These are phyloP conservation scores for Nemopilema nomurai DNA, from an alignment of 30 jellyfish, hydroid and myxozoan species.

Conservation along the genomic window DNA sequence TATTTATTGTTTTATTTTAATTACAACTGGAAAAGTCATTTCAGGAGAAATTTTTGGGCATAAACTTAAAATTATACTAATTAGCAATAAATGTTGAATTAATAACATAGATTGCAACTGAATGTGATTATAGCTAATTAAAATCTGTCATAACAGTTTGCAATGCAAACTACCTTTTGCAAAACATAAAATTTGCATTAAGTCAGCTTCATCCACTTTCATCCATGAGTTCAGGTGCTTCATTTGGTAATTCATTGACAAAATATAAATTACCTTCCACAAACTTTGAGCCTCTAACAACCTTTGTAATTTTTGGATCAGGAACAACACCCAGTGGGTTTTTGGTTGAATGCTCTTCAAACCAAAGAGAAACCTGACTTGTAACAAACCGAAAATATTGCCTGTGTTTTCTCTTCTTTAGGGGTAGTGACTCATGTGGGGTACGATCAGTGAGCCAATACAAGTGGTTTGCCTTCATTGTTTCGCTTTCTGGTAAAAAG, in stretches of 20 bases:
- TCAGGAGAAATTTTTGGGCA: too few species aligned
- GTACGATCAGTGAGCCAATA: constrained; percentile 88
- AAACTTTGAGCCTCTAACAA: constrained; percentile 80
- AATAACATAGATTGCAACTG: too few species aligned
- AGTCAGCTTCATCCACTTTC: not conserved
- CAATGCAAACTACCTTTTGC: not conserved
- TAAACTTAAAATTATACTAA: too few species aligned
- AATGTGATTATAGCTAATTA: too few species aligned
- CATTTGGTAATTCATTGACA: not conserved
- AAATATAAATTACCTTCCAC: constrained; percentile 29
- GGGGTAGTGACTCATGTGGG: constrained; percentile 81
- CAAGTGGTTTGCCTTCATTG: constrained; percentile 41
- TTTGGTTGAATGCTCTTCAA: constrained; percentile 80
- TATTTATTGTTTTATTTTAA: too few species aligned
- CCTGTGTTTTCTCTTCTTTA: constrained; percentile 42
- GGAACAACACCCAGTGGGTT: constrained; percentile 85
- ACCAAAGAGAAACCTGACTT: constrained; percentile 80
- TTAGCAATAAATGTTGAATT: too few species aligned
- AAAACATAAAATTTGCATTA: not conserved
- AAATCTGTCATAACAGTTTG: too few species aligned
- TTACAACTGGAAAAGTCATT: too few species aligned
- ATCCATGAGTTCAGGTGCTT: not conserved
- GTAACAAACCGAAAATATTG: constrained; percentile 78
- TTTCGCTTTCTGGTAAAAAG: constrained; percentile 58
- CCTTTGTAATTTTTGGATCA: constrained; percentile 61